Base-by-base conservation (phyloP, 2,888 invertebrate genomes). In the Entomobrya proxima region DNA sequence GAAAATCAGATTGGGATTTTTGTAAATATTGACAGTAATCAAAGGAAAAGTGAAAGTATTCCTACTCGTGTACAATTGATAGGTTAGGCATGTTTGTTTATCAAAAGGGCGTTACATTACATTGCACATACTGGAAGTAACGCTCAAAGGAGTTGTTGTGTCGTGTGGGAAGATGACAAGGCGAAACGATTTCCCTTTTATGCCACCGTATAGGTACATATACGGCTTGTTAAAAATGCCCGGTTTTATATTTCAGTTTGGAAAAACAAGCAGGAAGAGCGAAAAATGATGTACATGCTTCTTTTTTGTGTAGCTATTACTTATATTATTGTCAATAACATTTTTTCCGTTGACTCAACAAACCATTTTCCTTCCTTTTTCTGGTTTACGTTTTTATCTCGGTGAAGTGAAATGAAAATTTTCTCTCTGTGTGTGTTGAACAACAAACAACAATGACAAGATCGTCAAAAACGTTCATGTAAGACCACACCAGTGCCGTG, bases 251-350 rank as follows among this genome's bases (percentile, higher is more conserved):
- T 18, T n/a, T 55, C 27, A 2, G 55, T 24, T n/a, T n/a, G n/a
- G n/a, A n/a, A n/a, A n/a, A n/a, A n/a, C n/a, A n/a, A n/a, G n/a
- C n/a, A n/a, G 27, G 55, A 24, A 24, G 24, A 9, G 13, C 24
- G 11, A 55, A 55, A 55, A 55, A 24, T 55, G 55, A 64, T 64
- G 64, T 64, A 64, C 64, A 32, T n/a, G n/a, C 35, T 32, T 35
- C 9, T 32, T 64, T 32, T 55, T n/a, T 61, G 15, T 32, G 55
- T 55, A 27, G n/a, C 61, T n/a, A 61, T 27, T 67, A 21, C 67
- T 67, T 24, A 15, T 67, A 67, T 67, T 64, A 64, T 47, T 72
- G 72, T 72, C 72, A 72, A 72, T 72, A 72, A 72, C 72, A 61
- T 64, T 72, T 72, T n/a, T 27, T 47, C 72, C 27, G 72, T 47